Conservation (phyloP, 2,113 vertebrate species). For the Riparia riparia region DNA sequence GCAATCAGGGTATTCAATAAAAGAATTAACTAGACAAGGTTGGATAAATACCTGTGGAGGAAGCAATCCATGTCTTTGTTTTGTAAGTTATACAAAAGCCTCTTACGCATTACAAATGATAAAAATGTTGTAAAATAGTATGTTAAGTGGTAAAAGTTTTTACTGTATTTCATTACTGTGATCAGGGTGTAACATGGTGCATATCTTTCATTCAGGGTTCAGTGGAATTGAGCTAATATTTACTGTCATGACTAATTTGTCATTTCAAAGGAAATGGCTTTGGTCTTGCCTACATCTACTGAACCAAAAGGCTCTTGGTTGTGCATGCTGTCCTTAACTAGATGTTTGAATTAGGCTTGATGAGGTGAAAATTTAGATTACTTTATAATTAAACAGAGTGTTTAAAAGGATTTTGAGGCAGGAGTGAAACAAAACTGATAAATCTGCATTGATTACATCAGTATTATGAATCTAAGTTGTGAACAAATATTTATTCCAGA, state of each 20-base stretch:
- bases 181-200: not conserved
- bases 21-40: not conserved
- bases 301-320: not conserved
- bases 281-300: not conserved
- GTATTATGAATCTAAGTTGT: not conserved
- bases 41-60: not conserved
- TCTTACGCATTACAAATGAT: not conserved
- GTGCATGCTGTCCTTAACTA: not conserved
- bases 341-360: not conserved
- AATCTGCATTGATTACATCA: not conserved
- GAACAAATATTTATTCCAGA: not conserved
- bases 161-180: not conserved
- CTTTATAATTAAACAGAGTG: not conserved
- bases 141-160: not conserved
- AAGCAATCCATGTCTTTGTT: not conserved
- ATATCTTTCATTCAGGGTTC: not conserved
- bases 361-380: not conserved
- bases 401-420: not conserved
- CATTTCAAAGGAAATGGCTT: not conserved
- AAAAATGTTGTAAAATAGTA: not conserved
- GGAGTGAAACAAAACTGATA: not conserved
- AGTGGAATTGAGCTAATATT: not conserved
- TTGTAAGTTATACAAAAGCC: not conserved
- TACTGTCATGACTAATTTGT: not conserved
- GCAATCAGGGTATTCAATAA: not conserved